Evolutionary conservation across 2,113 vertebrate species (phyloP), one percentile per base, ranked within the genome.

Genomic region (Ciconia boyciana): DNA sequence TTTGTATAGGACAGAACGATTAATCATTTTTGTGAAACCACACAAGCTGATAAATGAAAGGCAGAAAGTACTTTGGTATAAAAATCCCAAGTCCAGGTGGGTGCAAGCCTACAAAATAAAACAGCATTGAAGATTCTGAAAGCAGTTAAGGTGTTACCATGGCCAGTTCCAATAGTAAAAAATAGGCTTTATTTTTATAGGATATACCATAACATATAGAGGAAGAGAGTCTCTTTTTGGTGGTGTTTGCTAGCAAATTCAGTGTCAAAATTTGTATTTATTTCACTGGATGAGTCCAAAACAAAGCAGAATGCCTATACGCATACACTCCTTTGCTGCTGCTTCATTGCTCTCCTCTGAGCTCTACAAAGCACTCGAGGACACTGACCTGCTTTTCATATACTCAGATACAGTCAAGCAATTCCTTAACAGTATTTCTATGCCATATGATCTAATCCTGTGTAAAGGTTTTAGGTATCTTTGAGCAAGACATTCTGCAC

Each of bases 391-490:
- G 69, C 82, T 88, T 70, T 92, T 88, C 61, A 62, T 52, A 71
- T 44, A 31, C 75, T 79, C 66, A 44, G 75, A 93, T 75, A 70
- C 31, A 88, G 79, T 39, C 70, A 82, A 43, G 58, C 46, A 82
- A 61, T 52, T 85, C 79, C 61, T 48, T 71, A 85, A 75, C 41
- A 83, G 61, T 48, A 75, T 88, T 96, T 96, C 87, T 85, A 44
- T 75, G 92, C 51, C 12, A 13, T 66, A 57, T 49, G 55, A 85
- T 72, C 71, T 93, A 94, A 96, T 90, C 83, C 92, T 48, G 31
- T 93, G 89, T 94, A 93, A 95, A 80, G 72, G 87, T 80, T 87
- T 92, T 87, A 83, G 55, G 75, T 48, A 79, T 70, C 87, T 95
- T 89, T 93, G 92, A 94, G 75, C 36, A 79, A 85, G 57, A 92